Evolutionary conservation across 2,888 invertebrate species (phyloP).

Genomic region (Digitonthophagus gazella): DNA sequence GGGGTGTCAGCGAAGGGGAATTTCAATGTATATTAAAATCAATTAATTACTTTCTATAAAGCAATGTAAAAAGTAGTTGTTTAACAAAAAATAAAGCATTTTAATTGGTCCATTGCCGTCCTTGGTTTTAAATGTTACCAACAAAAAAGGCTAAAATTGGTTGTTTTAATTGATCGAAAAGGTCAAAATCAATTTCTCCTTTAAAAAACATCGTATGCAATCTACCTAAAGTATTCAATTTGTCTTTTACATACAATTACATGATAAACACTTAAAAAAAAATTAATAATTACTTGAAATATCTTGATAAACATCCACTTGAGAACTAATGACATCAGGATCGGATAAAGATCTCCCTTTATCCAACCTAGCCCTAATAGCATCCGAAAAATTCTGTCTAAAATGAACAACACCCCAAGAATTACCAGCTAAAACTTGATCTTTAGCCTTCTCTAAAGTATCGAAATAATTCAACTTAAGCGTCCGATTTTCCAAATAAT

Average conservation of each 20-base stretch:
- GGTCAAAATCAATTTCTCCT: background rate
- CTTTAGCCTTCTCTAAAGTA: slow-evolving; percentile 60
- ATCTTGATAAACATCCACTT: slow-evolving; percentile 73
- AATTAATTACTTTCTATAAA: too few relatives aligned
- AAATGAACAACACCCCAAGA: slow-evolving; percentile 78
- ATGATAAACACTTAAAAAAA: background rate
- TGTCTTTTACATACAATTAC: too few relatives aligned
- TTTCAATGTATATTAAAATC: too few relatives aligned
- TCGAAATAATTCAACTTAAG: slow-evolving; percentile 57
- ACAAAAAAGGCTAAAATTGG: too few relatives aligned
- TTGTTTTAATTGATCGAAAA: background rate
- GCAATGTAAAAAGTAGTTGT: too few relatives aligned
- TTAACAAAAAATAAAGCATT: too few relatives aligned
- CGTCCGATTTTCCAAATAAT: slow-evolving; percentile 65
- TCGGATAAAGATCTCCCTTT: slow-evolving; percentile 57
- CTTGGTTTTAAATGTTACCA: too few relatives aligned
- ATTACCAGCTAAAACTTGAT: slow-evolving; percentile 66
- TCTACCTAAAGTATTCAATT: too few relatives aligned
- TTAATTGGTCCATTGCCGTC: too few relatives aligned
- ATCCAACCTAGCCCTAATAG: slow-evolving; percentile 56
- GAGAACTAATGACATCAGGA: slow-evolving; percentile 62
- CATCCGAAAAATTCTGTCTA: slow-evolving; percentile 70
- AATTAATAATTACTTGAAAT: slow-evolving; percentile 71
- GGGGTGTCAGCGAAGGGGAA: too few relatives aligned
- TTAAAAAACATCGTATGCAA: background rate